Percentiles rank a stretch among this genome's conserved stretches.
These are phyloP conservation scores for Myxocyprinus asiaticus DNA, from an alignment of 2,113 vertebrate genomes.

Conservation along the genomic window DNA sequence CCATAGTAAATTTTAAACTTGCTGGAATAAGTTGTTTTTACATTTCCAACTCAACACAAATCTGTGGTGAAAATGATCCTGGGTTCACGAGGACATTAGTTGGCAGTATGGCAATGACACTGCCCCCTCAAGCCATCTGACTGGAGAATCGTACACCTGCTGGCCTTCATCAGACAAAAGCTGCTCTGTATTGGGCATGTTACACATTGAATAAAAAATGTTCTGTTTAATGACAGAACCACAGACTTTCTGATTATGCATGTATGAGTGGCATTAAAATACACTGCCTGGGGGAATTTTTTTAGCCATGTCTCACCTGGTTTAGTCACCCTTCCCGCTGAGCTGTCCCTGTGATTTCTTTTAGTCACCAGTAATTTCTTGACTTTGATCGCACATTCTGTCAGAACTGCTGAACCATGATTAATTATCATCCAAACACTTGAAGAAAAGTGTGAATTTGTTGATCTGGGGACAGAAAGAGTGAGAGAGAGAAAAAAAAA, in stretches of 20 bases:
- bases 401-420: conserved; percentile 21
- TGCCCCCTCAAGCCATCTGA: conserved; percentile 81
- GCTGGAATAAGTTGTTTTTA: conserved; percentile 13
- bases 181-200: not conserved
- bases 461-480: conserved; percentile 12
- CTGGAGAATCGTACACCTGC: conserved; percentile 71
- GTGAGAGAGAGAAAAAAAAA: not conserved
- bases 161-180: conserved; percentile 69
- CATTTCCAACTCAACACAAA: conserved; percentile 14
- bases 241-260: conserved; percentile 11
- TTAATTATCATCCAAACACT: conserved; percentile 34
- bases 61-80: conserved; percentile 33
- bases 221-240: not conserved
- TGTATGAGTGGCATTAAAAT: conserved; percentile 4
- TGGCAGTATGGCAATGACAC: conserved; percentile 42
- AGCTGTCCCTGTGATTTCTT: conserved; percentile 16
- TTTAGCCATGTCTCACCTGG: conserved; percentile 24
- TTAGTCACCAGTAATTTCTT: conserved; percentile 28
- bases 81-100: conserved; percentile 34
- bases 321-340: conserved; percentile 12
- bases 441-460: conserved; percentile 22
- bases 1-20: conserved; percentile 5
- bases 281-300: not conserved
- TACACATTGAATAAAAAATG: conserved; percentile 7
- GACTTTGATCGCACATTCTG: conserved; percentile 33